Percentiles rank a stretch among this genome's conserved stretches.
phyloP scores from a whole-genome alignment of 2,888 invertebrate genomes.

The Busseola fusca region DNA sequence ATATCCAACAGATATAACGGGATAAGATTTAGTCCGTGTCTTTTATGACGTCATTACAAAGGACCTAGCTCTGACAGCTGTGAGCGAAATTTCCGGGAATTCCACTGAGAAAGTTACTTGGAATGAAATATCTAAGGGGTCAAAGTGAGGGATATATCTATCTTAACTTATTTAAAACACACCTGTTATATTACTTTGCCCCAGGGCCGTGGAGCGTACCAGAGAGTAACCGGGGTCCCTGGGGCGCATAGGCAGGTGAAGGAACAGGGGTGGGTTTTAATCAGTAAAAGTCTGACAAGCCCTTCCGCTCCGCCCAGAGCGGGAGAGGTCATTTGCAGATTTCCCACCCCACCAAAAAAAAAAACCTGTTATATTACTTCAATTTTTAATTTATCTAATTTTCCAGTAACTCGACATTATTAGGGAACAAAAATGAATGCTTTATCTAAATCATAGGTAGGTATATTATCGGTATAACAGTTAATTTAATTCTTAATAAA shows the following conservation, averaged over 20 bases:
- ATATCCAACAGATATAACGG: slow-evolving; percentile 56
- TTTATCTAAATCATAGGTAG: slow-evolving; percentile 20
- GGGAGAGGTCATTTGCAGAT: no score
- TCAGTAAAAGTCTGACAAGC: no score
- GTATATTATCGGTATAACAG: slow-evolving; percentile 24
- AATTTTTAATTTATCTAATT: slow-evolving; percentile 3
- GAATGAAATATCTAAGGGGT: slow-evolving; percentile 29
- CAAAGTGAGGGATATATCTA: neutral
- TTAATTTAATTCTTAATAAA: slow-evolving; percentile 39
- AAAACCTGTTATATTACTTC: neutral
- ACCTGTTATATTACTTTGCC: slow-evolving; percentile 5
- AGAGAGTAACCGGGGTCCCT: no score
- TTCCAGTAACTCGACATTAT: slow-evolving; percentile 28
- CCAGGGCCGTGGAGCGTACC: no score
- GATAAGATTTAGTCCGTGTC: slow-evolving; percentile 52
- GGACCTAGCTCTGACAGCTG: slow-evolving; percentile 52
- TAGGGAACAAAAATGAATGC: slow-evolving; percentile 21
- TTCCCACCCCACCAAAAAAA: no score
- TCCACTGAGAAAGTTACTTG: slow-evolving; percentile 39
- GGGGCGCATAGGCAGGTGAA: no score
- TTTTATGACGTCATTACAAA: slow-evolving; percentile 51
- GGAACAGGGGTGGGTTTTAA: no score
- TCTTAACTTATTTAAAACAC: slow-evolving; percentile 1
- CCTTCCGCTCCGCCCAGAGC: no score
- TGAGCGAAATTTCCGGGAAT: slow-evolving; percentile 37